These are phyloP conservation scores for Unio pictorum DNA, from an alignment of 2,888 invertebrate genomes.

Conservation along the genomic window DNA sequence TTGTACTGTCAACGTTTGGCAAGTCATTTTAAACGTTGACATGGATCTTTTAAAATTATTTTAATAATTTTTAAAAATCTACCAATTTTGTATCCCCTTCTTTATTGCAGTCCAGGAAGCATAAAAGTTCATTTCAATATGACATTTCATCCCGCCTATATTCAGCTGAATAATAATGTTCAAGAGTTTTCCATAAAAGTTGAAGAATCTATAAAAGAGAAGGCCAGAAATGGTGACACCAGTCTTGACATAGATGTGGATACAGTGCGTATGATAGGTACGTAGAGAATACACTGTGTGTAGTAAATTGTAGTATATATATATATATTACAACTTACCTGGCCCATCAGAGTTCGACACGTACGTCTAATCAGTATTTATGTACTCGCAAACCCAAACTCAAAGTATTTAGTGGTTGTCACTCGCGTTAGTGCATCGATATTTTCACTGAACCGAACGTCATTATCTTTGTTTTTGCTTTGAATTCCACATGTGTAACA, in stretches of 20 bases:
- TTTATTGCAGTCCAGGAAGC: constrained; percentile 38
- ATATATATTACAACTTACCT: not conserved
- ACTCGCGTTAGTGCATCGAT: no score
- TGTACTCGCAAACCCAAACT: no score
- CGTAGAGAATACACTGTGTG: constrained; percentile 1
- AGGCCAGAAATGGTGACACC: constrained; percentile 5
- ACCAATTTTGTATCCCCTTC: not conserved
- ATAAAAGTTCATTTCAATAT: constrained; percentile 26
- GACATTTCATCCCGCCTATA: constrained; percentile 17
- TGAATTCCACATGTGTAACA: no score
- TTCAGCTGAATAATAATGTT: constrained; percentile 6
- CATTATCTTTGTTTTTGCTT: no score
- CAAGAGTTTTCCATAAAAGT: constrained; percentile 12
- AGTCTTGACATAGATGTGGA: constrained; percentile 17
- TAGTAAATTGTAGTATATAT: not conserved
- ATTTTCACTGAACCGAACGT: no score
- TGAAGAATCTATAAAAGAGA: constrained; percentile 13
- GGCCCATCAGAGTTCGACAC: no score
- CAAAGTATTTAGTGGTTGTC: no score
- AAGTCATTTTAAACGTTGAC: no score
- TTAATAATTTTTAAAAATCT: not conserved
- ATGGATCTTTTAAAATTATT: no score
- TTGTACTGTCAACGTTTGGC: no score
- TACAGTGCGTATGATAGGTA: constrained; percentile 26
- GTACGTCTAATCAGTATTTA: no score